Evolutionary conservation across 2,797 vertebrate genomes (phyloP).

Genomic region (Orientallactaga sibirica): DNA sequence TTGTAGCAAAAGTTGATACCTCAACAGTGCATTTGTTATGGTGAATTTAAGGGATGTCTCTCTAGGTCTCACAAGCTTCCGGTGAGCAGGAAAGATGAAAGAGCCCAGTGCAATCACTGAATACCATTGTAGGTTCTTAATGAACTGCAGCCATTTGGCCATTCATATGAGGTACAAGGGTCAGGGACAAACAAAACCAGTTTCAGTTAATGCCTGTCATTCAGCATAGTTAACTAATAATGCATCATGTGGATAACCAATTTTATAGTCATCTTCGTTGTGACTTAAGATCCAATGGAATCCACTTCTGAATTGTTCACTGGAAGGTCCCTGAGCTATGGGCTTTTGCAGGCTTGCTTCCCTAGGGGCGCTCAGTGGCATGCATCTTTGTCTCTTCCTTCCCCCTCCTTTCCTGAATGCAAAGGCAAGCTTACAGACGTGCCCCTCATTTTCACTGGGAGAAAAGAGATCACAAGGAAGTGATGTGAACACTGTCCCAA

Average conservation of each 20-base stretch:
- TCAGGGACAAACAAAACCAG: neutral
- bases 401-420: neutral
- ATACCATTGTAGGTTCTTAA: neutral
- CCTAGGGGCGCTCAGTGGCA: neutral
- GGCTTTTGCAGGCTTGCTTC: neutral
- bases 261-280: neutral
- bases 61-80: neutral
- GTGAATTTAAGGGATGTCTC: neutral
- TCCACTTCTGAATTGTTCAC: neutral
- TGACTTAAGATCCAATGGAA: slow-evolving; percentile 15
- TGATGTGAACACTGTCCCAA: neutral
- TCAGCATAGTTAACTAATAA: neutral
- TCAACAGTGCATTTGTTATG: neutral
- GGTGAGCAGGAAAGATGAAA: neutral
- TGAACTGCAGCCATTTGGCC: neutral
- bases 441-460: neutral
- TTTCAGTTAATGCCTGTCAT: neutral
- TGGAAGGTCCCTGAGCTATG: neutral
- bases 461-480: slow-evolving; percentile 6
- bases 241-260: neutral
- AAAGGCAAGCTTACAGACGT: neutral
- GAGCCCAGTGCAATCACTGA: neutral
- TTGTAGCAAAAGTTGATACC: neutral
- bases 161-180: neutral
- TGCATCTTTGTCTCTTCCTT: neutral